These are phyloP conservation scores for Porites lutea DNA, from an alignment of 64 coral and sea anemone species.

Conservation along the genomic window DNA sequence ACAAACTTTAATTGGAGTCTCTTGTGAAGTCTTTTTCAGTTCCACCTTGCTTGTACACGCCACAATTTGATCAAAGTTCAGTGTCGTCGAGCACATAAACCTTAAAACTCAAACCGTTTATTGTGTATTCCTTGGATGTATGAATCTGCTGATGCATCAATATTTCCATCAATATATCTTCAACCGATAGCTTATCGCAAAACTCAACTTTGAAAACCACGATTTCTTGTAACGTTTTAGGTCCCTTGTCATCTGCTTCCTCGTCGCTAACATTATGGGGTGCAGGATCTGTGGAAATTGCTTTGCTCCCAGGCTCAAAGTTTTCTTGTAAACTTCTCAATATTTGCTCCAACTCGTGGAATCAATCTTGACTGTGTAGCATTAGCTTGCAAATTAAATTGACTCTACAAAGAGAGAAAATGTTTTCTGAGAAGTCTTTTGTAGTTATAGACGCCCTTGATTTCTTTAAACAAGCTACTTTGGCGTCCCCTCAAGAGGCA, in stretches of 20 bases:
- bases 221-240: not conserved
- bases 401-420: too few relatives aligned
- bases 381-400: too few relatives aligned
- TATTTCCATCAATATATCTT: constrained; percentile 43
- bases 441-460: too few relatives aligned
- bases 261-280: not conserved
- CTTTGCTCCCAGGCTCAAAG: not conserved
- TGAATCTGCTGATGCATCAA: constrained; percentile 15
- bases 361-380: too few relatives aligned
- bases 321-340: too few relatives aligned
- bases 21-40: too few relatives aligned
- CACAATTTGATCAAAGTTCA: not conserved
- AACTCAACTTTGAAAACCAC: not conserved
- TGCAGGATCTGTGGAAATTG: not conserved
- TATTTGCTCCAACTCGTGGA: too few relatives aligned
- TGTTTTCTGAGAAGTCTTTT: too few relatives aligned
- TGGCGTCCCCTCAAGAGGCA: too few relatives aligned
- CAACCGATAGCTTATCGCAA: not conserved
- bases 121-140: constrained; percentile 29
- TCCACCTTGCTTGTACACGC: too few relatives aligned
- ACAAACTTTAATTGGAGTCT: too few relatives aligned
- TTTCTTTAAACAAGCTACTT: too few relatives aligned
- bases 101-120: not conserved
- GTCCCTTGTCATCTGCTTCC: not conserved
- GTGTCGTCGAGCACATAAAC: constrained; percentile 33